These are phyloP conservation scores for Isoperla grammatica DNA, from an alignment of 2,888 invertebrate genomes.

Conservation along the genomic window DNA sequence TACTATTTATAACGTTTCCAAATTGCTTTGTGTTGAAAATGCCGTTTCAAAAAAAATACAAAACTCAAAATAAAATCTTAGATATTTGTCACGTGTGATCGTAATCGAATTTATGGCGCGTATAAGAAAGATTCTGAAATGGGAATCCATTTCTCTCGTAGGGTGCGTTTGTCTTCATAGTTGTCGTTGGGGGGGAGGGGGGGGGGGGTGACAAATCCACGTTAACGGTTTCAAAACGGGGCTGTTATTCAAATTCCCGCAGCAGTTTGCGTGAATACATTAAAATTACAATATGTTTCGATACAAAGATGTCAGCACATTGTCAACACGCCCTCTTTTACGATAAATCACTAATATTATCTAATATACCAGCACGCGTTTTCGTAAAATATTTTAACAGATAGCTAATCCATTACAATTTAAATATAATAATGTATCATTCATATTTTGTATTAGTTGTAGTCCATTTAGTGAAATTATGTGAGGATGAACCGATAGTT, in stretches of 20 bases:
- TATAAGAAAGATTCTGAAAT: background rate
- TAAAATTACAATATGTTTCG: constrained; percentile 4
- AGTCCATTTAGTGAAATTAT: no score
- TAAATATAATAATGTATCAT: no score
- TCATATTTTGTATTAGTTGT: no score
- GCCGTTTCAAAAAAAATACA: no score
- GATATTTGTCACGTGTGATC: background rate
- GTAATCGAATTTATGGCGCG: background rate
- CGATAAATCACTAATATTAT: no score
- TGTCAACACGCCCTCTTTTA: no score
- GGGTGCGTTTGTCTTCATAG: constrained; percentile 8
- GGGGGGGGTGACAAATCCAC: background rate
- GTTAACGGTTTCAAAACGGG: background rate
- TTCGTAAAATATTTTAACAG: no score
- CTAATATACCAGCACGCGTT: no score
- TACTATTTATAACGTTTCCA: background rate
- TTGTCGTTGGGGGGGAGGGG: constrained; percentile 8
- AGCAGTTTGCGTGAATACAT: constrained; percentile 2
- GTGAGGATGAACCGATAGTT: no score
- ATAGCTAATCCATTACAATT: no score
- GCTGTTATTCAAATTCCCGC: background rate
- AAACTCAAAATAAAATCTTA: no score
- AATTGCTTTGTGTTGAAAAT: background rate
- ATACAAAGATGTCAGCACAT: no score
- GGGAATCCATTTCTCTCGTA: background rate